Evolutionary conservation across 30 jellyfish, hydroid and myxozoan genomes (phyloP).

Genomic region (Hydractinia symbiolongicarpus): DNA sequence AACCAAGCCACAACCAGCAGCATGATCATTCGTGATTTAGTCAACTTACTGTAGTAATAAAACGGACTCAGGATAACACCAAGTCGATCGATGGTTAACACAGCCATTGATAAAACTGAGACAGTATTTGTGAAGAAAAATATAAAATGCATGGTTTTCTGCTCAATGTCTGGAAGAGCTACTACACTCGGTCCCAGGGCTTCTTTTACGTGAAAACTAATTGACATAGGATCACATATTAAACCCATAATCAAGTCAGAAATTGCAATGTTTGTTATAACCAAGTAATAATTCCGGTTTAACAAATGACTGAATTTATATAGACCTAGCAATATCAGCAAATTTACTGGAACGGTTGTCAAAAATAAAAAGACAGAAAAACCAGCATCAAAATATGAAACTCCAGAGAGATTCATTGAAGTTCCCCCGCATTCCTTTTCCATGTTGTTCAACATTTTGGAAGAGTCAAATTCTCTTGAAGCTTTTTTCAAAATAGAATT

Average conservation of each 20-base stretch:
- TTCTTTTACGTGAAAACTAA: conserved; percentile 21
- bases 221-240: conserved; percentile 12
- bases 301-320: not conserved
- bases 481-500: no score
- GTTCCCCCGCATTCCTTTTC: conserved; percentile 17
- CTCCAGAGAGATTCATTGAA: conserved; percentile 1
- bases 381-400: conserved; percentile 7
- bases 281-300: conserved; percentile 16
- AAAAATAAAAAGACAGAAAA: conserved; percentile 4
- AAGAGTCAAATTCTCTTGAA: no score
- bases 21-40: conserved; percentile 13
- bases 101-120: conserved; percentile 22
- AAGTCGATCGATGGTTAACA: conserved; percentile 16
- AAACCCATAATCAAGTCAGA: conserved; percentile 11
- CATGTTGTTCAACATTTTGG: not conserved
- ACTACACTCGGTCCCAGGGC: conserved; percentile 12
- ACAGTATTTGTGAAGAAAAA: conserved; percentile 21
- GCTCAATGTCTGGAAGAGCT: not conserved
- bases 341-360: not conserved
- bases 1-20: conserved; percentile 7
- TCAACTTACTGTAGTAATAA: conserved; percentile 19
- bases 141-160: conserved; percentile 19
- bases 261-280: conserved; percentile 6
- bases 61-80: conserved; percentile 22
- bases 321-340: not conserved